These are phyloP conservation scores for Limonius californicus DNA, from an alignment of 1,140 invertebrate genomes.

Conservation along the genomic window DNA sequence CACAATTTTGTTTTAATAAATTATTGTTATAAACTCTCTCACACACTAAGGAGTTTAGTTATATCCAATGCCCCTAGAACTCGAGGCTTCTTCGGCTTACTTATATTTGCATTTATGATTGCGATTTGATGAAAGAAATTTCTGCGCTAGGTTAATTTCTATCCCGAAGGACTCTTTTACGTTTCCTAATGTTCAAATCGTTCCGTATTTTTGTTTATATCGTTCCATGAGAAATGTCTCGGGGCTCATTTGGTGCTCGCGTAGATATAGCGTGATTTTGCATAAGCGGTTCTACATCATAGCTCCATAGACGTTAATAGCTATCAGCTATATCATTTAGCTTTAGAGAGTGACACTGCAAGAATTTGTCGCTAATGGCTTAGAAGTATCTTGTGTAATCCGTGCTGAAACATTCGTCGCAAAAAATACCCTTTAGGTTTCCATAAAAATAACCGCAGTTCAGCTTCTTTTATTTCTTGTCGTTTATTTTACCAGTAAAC, in stretches of 20 bases:
- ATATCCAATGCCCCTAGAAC: neutral
- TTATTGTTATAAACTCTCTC: conserved; percentile 10
- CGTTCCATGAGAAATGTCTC: conserved; percentile 5
- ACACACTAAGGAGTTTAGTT: neutral
- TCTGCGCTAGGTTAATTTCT: conserved; percentile 9
- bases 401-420: no score
- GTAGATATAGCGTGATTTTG: conserved; percentile 6
- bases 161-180: neutral
- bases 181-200: neutral
- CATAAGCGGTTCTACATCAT: conserved; percentile 1
- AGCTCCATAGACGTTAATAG: conserved; percentile 2
- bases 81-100: neutral
- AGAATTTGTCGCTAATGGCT: conserved; percentile 13
- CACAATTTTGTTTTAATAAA: conserved; percentile 12
- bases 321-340: conserved; percentile 9
- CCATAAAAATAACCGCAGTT: no score
- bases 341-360: conserved; percentile 2
- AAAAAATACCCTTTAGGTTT: conserved; percentile 7
- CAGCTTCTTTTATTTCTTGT: no score
- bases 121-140: conserved; percentile 6
- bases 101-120: conserved; percentile 10
- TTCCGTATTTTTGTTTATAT: conserved; percentile 6
- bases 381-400: neutral
- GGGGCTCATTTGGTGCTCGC: neutral
- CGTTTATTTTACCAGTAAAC: no score